phyloP scores from a whole-genome alignment of 2,888 invertebrate genomes.

The Pandemis heparana region DNA sequence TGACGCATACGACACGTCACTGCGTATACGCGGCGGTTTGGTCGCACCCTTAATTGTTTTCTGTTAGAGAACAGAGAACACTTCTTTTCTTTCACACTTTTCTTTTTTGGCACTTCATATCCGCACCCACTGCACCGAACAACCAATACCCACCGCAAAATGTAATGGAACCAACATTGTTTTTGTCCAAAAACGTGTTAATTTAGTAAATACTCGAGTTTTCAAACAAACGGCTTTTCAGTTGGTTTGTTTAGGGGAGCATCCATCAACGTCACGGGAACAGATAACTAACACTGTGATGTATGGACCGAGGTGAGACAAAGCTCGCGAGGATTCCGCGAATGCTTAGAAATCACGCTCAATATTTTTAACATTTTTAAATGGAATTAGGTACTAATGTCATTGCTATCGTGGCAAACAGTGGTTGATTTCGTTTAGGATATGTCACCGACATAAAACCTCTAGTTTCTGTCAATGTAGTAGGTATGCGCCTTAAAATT shows the following conservation, averaged over 20 bases:
- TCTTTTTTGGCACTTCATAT: neutral
- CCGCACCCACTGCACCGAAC: neutral
- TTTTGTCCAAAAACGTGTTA: constrained; percentile 40
- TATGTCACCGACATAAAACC: neutral
- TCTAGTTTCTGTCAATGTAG: neutral
- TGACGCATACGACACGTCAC: too few relatives aligned
- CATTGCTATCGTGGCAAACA: neutral
- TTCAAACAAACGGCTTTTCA: constrained; percentile 48
- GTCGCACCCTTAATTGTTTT: too few relatives aligned
- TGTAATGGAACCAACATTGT: constrained; percentile 21
- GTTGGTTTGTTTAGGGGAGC: constrained; percentile 58
- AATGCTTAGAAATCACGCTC: constrained; percentile 38
- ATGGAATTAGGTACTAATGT: constrained; percentile 4
- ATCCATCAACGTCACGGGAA: constrained; percentile 65
- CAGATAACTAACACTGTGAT: constrained; percentile 65
- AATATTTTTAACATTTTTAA: constrained; percentile 18
- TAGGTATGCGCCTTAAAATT: too few relatives aligned
- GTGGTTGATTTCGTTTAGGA: neutral
- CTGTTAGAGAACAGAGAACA: too few relatives aligned
- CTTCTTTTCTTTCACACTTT: neutral
- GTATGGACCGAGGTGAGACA: constrained; percentile 51
- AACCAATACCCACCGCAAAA: neutral
- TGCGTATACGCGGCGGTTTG: too few relatives aligned
- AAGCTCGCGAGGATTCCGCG: constrained; percentile 43
- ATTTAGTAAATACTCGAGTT: constrained; percentile 47